Evolutionary conservation across 1,140 invertebrate species (phyloP).

Genomic region (Anoplolepis gracilipes): DNA sequence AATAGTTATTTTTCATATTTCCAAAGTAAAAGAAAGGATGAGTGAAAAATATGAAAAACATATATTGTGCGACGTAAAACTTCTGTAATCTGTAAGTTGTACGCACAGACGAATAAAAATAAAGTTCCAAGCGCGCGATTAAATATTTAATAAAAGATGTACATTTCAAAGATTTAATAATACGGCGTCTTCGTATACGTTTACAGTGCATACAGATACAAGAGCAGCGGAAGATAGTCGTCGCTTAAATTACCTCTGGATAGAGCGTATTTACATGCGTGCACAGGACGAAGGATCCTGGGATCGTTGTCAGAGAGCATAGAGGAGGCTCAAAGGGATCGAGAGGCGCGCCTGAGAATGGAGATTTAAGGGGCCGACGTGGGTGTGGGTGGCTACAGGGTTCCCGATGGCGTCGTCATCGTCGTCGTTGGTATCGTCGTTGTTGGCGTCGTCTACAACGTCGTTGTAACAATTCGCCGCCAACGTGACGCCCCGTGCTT

Average conservation of each 20-base stretch:
- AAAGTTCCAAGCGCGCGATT: background rate
- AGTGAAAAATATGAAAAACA: background rate
- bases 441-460: slow-evolving; percentile 50
- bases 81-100: background rate
- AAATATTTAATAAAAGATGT: slow-evolving; percentile 9
- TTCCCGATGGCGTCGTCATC: slow-evolving; percentile 66
- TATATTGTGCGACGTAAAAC: background rate
- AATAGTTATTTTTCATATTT: background rate
- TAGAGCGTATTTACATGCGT: slow-evolving; percentile 52
- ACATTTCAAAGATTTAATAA: slow-evolving; percentile 26
- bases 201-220: slow-evolving; percentile 23
- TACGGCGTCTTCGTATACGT: slow-evolving; percentile 12
- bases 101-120: background rate
- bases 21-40: background rate
- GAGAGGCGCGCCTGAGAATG: slow-evolving; percentile 80
- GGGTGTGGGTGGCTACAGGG: slow-evolving; percentile 76
- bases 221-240: slow-evolving; percentile 65
- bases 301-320: slow-evolving; percentile 48
- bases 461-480: slow-evolving; percentile 72
- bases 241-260: slow-evolving; percentile 65
- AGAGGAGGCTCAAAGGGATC: slow-evolving; percentile 74
- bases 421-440: slow-evolving; percentile 66
- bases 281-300: slow-evolving; percentile 42
- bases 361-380: slow-evolving; percentile 81
- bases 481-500: slow-evolving; percentile 81